phyloP scores from a whole-genome alignment of 2,888 invertebrate genomes.

The Thera britannica region DNA sequence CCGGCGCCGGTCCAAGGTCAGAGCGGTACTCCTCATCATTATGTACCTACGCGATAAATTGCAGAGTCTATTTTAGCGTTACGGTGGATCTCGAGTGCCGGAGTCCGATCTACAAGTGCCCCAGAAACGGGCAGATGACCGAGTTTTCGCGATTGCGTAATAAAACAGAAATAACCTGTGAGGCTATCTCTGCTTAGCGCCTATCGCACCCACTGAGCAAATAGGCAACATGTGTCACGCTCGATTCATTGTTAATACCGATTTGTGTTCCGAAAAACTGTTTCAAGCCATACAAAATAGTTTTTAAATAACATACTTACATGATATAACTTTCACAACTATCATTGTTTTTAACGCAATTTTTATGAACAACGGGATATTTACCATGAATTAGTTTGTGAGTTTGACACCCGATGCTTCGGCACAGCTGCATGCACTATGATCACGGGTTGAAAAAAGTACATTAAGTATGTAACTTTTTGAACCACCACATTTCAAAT shows the following conservation, averaged over 20 bases:
- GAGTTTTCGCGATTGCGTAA: conserved; percentile 74
- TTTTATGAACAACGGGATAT: too few relatives aligned
- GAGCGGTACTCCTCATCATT: conserved; percentile 57
- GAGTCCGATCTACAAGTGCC: conserved; percentile 58
- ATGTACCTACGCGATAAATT: conserved; percentile 56
- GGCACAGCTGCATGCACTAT: too few relatives aligned
- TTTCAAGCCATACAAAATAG: conserved; percentile 2
- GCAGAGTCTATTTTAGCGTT: conserved; percentile 65
- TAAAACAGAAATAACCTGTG: conserved; percentile 61
- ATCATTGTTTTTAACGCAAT: too few relatives aligned
- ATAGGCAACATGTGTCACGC: conserved; percentile 41
- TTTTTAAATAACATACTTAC: neutral
- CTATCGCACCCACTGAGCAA: conserved; percentile 41
- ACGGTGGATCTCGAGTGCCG: conserved; percentile 57
- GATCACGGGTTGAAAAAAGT: too few relatives aligned
- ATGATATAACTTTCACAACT: too few relatives aligned
- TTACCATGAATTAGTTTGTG: too few relatives aligned
- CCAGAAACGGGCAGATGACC: conserved; percentile 71
- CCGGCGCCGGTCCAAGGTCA: conserved; percentile 69
- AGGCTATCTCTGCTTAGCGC: conserved; percentile 46
- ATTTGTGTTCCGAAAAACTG: conserved; percentile 32
- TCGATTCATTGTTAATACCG: conserved; percentile 35
- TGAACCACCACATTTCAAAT: neutral
- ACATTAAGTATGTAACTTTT: too few relatives aligned
- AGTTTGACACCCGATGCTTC: too few relatives aligned